Evolutionary conservation across 2,888 invertebrate species (phyloP), one percentile per base, ranked within the genome.

Genomic region (Melanostoma scalare): DNA sequence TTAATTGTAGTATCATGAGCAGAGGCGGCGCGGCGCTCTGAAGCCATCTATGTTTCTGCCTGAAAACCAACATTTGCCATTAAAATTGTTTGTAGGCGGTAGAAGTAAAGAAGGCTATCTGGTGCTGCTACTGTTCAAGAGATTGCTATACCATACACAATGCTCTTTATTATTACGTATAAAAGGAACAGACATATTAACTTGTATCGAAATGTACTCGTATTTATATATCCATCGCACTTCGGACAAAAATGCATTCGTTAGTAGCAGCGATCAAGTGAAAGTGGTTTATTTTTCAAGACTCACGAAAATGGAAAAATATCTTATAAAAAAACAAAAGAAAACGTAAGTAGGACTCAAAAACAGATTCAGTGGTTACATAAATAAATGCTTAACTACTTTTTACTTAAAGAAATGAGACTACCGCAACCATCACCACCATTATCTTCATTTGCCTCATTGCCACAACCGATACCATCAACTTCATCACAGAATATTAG

Each of bases 361-460:
- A n/a, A 8, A 53, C 33, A 35, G 35, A 53, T 5, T 5, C 35
- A 35, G 6, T 48, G 20, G 20, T 35, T 6, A 35, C 3, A 6
- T 35, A 53, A 53, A 31, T 50, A 9, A 50, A 53, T 35, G 4
- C 35, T 53, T 9, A 6, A 35, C 1, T 10, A 52, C 9, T 52
- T 33, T 52, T 31, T 33, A 52, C 52, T 52, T 33, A 52, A 33
- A 31, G 52, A 52, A 53, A 35, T 53, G 35, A 53, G 10, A 9
- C 35, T 87, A 88, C 88, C 88, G 88, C 86, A 88, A 86, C 76
- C 88, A 86, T 86, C 88, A 87, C 87, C 88, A 20, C 20, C 20
- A 20, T 20, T 20, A 20, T 20, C 20, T 20, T 20, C 20, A 20
- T 20, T 20, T 20, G 20, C 20, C 20, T 20, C 20, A 20, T 20